A percentile compares a stretch with the other conserved stretches of the same genome.
These are phyloP conservation scores for Trididemnum nubilum DNA, from an alignment of 23 tunicate species.

Conservation along the genomic window DNA sequence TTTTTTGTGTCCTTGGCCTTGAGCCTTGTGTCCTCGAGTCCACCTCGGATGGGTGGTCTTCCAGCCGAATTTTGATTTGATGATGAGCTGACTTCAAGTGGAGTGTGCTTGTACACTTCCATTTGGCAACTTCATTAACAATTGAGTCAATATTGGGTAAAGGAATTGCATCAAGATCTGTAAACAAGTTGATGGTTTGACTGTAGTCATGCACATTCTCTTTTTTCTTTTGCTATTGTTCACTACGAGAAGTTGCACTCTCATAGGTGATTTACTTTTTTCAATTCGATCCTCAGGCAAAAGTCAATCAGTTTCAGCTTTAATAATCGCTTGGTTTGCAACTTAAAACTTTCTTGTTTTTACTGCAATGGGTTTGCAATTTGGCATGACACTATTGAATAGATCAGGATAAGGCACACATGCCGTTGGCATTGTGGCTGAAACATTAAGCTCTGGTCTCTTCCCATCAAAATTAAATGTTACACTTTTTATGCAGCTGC, in stretches of 20 bases:
- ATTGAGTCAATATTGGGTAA: neutral
- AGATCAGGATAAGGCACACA: neutral
- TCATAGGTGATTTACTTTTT: neutral
- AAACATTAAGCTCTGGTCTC: neutral
- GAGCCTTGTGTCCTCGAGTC: too few relatives aligned
- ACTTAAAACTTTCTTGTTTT: neutral
- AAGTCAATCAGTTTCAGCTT: neutral
- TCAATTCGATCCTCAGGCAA: neutral
- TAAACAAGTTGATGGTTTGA: neutral
- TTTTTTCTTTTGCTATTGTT: neutral
- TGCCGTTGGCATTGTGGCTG: neutral
- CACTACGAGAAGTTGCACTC: neutral
- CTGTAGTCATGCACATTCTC: neutral
- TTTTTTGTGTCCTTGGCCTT: too few relatives aligned
- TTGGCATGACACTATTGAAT: neutral
- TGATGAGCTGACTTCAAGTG: neutral
- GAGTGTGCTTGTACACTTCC: neutral
- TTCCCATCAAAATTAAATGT: neutral
- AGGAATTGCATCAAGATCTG: neutral
- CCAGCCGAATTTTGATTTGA: neutral
- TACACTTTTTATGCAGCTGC: too few relatives aligned
- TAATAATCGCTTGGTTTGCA: neutral
- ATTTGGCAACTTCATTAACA: neutral
- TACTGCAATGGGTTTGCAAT: neutral
- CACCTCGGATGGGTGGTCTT: too few relatives aligned